phyloP scores from a whole-genome alignment of 2,888 invertebrate species.

The Pristionchus maxplancki region DNA sequence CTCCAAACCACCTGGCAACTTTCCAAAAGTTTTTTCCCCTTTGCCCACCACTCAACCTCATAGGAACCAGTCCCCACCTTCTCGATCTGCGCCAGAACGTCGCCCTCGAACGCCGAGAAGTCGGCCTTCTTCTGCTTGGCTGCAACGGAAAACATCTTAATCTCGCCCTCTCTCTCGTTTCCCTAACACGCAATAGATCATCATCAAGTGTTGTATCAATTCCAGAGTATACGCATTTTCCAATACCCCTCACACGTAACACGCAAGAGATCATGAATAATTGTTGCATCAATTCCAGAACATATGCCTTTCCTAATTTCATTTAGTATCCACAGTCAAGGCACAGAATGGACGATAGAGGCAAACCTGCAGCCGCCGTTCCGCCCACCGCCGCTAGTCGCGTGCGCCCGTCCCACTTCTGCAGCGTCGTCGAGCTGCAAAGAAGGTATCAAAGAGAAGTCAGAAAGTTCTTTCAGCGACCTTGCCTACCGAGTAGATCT shows the following conservation, averaged over 20 bases:
- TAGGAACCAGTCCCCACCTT: slow-evolving; percentile 80
- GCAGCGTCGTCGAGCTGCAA: slow-evolving; percentile 88
- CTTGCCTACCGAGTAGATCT: too few species aligned
- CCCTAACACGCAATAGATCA: not conserved
- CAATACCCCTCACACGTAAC: too few species aligned
- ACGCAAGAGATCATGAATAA: too few species aligned
- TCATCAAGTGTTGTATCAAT: too few species aligned
- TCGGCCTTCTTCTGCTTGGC: slow-evolving; percentile 78
- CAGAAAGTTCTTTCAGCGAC: too few species aligned
- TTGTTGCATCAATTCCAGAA: too few species aligned
- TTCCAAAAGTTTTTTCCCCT: too few species aligned
- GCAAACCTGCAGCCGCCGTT: slow-evolving; percentile 74
- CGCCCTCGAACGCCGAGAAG: slow-evolving; percentile 82
- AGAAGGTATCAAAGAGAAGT: slow-evolving; percentile 64
- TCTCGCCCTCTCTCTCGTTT: not conserved
- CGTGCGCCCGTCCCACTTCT: slow-evolving; percentile 96
- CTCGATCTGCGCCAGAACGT: slow-evolving; percentile 87
- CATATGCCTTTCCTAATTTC: too few species aligned
- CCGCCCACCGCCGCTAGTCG: slow-evolving; percentile 84
- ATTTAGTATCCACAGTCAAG: too few species aligned
- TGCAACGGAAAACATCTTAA: not conserved
- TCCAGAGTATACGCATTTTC: too few species aligned
- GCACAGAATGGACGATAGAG: not conserved
- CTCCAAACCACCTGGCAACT: too few species aligned
- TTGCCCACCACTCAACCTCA: too few species aligned